These are phyloP conservation scores for Scolanthus callimorphus DNA, from an alignment of 92 coral and sea anemone genomes.

Conservation along the genomic window DNA sequence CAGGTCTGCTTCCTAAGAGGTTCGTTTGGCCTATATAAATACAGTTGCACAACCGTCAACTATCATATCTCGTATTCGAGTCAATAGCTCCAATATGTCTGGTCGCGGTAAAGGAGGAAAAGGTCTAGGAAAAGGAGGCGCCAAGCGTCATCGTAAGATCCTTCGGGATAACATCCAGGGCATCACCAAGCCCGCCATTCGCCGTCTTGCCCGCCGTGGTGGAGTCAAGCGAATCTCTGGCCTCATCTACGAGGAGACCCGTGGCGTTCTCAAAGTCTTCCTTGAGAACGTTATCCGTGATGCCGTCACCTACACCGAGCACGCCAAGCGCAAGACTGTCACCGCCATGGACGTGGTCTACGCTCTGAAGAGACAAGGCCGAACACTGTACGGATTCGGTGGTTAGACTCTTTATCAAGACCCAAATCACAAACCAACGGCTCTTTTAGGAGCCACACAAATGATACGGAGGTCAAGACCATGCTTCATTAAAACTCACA, in stretches of 20 bases:
- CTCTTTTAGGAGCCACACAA: too few relatives aligned
- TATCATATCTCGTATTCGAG: too few relatives aligned
- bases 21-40: too few relatives aligned
- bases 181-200: constrained; percentile 82
- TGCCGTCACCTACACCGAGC: constrained; percentile 94
- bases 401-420: too few relatives aligned
- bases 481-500: too few relatives aligned
- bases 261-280: constrained; percentile 94
- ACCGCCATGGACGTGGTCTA: constrained; percentile 92
- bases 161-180: constrained; percentile 69
- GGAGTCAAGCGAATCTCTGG: constrained; percentile 93
- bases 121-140: constrained; percentile 98
- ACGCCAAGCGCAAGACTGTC: constrained; percentile 90
- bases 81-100: too few relatives aligned
- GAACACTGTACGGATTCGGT: constrained; percentile 77
- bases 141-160: constrained; percentile 91
- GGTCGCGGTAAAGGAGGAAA: constrained; percentile 77
- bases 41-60: too few relatives aligned
- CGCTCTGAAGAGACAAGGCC: constrained; percentile 88
- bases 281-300: constrained; percentile 97
- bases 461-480: too few relatives aligned
- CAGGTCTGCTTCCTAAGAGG: too few relatives aligned
- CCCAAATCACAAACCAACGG: too few relatives aligned
- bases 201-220: constrained; percentile 91
- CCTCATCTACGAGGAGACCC: constrained; percentile 94